Evolutionary conservation across 2,888 invertebrate genomes (phyloP).

Genomic region (Hypolimnas misippus): DNA sequence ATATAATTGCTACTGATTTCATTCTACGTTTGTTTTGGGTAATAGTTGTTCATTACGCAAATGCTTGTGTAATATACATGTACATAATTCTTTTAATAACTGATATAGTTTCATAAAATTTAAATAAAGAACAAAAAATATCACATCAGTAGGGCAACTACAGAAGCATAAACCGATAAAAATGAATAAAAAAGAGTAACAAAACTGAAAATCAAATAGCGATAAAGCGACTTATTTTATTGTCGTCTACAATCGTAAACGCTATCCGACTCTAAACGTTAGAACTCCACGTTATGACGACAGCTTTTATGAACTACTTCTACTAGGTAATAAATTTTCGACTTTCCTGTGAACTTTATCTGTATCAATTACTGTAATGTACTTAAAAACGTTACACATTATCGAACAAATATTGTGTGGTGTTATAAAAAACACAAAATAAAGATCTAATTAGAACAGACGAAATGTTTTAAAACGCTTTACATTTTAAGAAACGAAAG

Average conservation of each 20-base stretch:
- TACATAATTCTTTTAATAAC: too few species aligned
- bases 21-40: too few species aligned
- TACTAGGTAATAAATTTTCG: conserved; percentile 26
- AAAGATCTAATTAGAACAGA: conserved; percentile 13
- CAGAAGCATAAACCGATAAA: conserved; percentile 21
- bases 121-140: conserved; percentile 13
- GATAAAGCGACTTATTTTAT: conserved; percentile 34
- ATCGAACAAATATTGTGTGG: conserved; percentile 28
- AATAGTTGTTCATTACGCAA: too few species aligned
- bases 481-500: conserved; percentile 12
- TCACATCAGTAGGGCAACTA: background rate
- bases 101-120: background rate
- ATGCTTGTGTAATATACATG: too few species aligned
- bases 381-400: conserved; percentile 27
- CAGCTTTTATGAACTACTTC: conserved; percentile 31
- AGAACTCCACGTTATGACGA: conserved; percentile 29
- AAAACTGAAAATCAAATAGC: conserved; percentile 25
- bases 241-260: conserved; percentile 36
- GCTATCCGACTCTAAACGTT: conserved; percentile 33
- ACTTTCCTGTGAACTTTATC: conserved; percentile 30
- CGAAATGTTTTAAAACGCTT: conserved; percentile 17
- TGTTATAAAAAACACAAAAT: conserved; percentile 18
- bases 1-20: too few species aligned
- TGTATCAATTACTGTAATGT: conserved; percentile 30
- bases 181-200: conserved; percentile 13